These are phyloP conservation scores for Mastomys natalensis DNA, from an alignment of 2,113 vertebrate species.

Conservation along the genomic window DNA sequence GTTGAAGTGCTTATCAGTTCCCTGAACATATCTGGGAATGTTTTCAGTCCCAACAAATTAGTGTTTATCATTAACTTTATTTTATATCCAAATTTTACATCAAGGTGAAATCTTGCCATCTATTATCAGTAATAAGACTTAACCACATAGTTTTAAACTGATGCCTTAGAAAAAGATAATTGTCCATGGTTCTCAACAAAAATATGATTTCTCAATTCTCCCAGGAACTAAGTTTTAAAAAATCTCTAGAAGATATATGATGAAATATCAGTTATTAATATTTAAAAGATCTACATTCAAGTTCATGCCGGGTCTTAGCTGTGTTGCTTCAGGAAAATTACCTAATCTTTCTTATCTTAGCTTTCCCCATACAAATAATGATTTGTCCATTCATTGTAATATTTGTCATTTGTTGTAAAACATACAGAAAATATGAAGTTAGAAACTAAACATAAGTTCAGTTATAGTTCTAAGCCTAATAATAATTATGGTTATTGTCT, in stretches of 20 bases:
- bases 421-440: not conserved
- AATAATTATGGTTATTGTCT: not conserved
- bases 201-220: not conserved
- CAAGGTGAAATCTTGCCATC: not conserved
- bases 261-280: not conserved
- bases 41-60: not conserved
- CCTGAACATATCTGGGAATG: not conserved
- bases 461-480: not conserved
- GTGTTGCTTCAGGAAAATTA: not conserved
- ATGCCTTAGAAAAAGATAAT: not conserved
- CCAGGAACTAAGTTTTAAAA: not conserved
- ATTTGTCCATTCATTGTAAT: not conserved
- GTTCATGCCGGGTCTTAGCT: not conserved
- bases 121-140: not conserved
- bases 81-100: constrained; percentile 25
- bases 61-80: not conserved
- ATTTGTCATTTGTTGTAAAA: not conserved
- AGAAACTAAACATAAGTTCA: constrained; percentile 2
- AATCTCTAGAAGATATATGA: not conserved
- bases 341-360: not conserved
- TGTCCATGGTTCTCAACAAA: not conserved
- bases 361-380: not conserved
- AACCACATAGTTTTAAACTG: not conserved
- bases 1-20: not conserved
- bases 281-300: not conserved